A percentile compares a stretch with the other conserved stretches of the same genome.
Evolutionary conservation across 2,113 vertebrate genomes (phyloP).

Genomic region (Gorsachius goisagi): DNA sequence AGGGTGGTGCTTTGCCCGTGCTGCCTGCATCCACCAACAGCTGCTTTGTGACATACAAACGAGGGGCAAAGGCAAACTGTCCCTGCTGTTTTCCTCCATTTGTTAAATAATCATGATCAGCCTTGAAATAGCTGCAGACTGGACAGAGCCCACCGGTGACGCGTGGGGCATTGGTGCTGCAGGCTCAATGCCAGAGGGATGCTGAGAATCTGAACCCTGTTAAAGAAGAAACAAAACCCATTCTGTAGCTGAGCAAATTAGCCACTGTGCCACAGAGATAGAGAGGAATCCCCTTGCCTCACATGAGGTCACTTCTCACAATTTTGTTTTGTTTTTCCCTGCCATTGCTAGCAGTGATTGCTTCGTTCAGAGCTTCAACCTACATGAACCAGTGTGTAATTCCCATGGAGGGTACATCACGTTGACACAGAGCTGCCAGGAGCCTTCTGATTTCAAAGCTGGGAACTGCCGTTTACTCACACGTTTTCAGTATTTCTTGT

Average conservation of each 20-base stretch:
- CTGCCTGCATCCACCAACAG: not conserved
- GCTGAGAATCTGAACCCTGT: not conserved
- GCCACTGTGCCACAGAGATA: not conserved
- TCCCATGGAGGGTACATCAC: not conserved
- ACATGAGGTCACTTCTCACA: not conserved
- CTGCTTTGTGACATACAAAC: not conserved
- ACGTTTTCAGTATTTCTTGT: not conserved
- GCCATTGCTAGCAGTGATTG: not conserved
- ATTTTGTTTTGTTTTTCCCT: not conserved
- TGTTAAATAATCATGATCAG: not conserved
- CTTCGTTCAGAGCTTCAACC: not conserved
- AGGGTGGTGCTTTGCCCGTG: not conserved
- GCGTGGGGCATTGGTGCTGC: not conserved
- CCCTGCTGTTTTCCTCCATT: not conserved
- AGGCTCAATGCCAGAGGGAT: not conserved
- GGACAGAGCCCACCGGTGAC: not conserved
- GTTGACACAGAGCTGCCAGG: not conserved
- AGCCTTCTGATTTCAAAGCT: not conserved
- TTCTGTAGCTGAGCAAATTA: not conserved
- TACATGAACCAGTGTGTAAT: fast-evolving
- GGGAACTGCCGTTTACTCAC: not conserved
- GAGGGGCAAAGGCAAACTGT: not conserved
- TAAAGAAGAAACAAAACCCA: not conserved
- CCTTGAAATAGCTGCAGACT: not conserved
- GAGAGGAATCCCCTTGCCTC: not conserved